Evolutionary conservation across 1,140 invertebrate genomes (phyloP).

Genomic region (Ganaspis sp.): DNA sequence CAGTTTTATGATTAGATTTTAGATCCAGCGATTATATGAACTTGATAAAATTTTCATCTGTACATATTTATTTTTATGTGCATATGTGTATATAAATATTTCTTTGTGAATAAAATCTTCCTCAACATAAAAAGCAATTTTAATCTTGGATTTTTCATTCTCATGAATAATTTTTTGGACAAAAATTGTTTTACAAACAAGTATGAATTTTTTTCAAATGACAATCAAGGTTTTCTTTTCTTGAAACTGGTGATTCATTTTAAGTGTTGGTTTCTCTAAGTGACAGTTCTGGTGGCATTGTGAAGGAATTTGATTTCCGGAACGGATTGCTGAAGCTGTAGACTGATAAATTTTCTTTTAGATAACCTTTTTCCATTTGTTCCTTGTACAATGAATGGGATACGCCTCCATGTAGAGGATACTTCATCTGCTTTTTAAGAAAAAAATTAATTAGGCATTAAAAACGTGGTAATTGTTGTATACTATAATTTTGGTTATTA

Average conservation of each 20-base stretch:
- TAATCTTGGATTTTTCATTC: no score
- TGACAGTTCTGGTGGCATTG: conserved; percentile 54
- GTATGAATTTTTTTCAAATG: no score
- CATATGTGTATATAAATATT: conserved; percentile 50
- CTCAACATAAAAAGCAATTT: conserved; percentile 38
- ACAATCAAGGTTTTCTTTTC: no score
- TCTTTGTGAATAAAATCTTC: conserved; percentile 39
- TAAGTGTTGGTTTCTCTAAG: conserved; percentile 38
- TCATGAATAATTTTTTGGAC: no score
- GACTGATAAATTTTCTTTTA: conserved; percentile 46
- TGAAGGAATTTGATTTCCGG: conserved; percentile 51
- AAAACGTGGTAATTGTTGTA: no score
- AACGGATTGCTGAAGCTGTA: conserved; percentile 54
- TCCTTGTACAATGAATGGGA: conserved; percentile 52
- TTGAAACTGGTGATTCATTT: not conserved
- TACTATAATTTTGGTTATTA: no score
- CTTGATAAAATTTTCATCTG: not conserved
- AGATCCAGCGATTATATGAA: not conserved
- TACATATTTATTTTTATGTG: conserved; percentile 48
- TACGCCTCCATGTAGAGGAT: conserved; percentile 49
- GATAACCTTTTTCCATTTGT: conserved; percentile 47
- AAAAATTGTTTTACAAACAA: no score
- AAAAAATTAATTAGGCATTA: no score
- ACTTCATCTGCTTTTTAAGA: conserved; percentile 49
- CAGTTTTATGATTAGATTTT: not conserved